phyloP scores from a whole-genome alignment of 2,113 vertebrate genomes.

The Sinocyclocheilus rhinocerous region DNA sequence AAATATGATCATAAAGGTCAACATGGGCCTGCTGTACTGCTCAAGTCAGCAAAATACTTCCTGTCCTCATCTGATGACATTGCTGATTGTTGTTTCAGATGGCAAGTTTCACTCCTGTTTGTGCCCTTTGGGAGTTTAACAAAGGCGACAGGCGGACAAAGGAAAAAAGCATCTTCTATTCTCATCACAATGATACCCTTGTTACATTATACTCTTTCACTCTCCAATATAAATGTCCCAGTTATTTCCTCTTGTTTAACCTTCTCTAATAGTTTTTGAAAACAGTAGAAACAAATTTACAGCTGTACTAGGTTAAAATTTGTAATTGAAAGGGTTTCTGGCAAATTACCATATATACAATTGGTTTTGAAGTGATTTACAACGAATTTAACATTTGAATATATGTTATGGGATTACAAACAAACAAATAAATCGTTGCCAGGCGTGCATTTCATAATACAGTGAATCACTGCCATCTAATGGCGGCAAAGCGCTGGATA shows the following conservation, averaged over 20 bases:
- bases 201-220: not conserved
- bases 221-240: not conserved
- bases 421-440: not conserved
- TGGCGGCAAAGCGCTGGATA: not conserved
- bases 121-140: conserved; percentile 1
- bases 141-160: not conserved
- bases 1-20: conserved; percentile 19
- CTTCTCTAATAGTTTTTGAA: not conserved
- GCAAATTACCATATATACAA: not conserved
- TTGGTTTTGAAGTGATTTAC: not conserved
- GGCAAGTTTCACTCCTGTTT: not conserved
- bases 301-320: not conserved
- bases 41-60: not conserved
- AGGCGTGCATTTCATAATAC: not conserved
- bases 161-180: not conserved
- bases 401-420: not conserved
- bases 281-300: not conserved
- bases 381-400: not conserved
- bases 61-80: not conserved
- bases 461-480: conserved; percentile 17
- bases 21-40: not conserved
- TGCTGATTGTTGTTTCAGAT: conserved; percentile 12
- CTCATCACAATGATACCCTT: not conserved
- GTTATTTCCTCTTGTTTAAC: not conserved
- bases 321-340: not conserved